Base-by-base conservation (phyloP, 2,888 invertebrate genomes). In the Chloroclystis v-ata region DNA sequence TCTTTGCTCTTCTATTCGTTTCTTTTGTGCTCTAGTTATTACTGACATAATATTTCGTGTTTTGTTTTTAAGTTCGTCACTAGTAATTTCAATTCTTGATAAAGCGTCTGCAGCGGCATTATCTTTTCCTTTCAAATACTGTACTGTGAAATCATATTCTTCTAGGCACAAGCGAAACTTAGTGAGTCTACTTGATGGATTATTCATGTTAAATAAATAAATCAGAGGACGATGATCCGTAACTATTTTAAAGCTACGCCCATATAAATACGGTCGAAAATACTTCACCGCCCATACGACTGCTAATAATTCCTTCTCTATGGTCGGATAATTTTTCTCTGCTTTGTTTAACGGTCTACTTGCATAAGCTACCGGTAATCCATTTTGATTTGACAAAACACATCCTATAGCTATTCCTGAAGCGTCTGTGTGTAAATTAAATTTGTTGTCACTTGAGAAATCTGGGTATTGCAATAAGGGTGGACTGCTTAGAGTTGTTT, bases 151-250 rank as follows among this genome's bases (percentile, higher is more conserved):
- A 44, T 56, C 33, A 26, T 52, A 55, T 24, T 55, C 47, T 37
- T 52, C 49, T 33, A 55, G 38, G 7, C 2, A 1, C 11, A 56
- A 16, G 8, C 56, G 32, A 37, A 52, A 56, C 29, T 52, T 56
- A 9, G 39, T 12, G 6, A 54, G 28, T 11, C 49, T 45, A 24
- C 50, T 54, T 1, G 52, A 51, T 6, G 52, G 52, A 25, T 57
- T 40, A 29, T 28, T 38, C 45, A 57, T 53, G 1, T 8, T 12
- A 44, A 52, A 50, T 30, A 56, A 32, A 37, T 54, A 48, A 12
- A 54, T 28, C 8, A 52, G 12, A 2, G 44, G 50, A 37, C 33
- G 44, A 32, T 57, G 55, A 11, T 54, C 57, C 0, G 52, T 55
- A 7, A 13, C 5, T 11, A 56, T 52, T 29, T 6, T 28, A 10